Evolutionary conservation across 2,797 vertebrate species (phyloP), one percentile per base, ranked within the genome.

Genomic region (Scarus forsteni): DNA sequence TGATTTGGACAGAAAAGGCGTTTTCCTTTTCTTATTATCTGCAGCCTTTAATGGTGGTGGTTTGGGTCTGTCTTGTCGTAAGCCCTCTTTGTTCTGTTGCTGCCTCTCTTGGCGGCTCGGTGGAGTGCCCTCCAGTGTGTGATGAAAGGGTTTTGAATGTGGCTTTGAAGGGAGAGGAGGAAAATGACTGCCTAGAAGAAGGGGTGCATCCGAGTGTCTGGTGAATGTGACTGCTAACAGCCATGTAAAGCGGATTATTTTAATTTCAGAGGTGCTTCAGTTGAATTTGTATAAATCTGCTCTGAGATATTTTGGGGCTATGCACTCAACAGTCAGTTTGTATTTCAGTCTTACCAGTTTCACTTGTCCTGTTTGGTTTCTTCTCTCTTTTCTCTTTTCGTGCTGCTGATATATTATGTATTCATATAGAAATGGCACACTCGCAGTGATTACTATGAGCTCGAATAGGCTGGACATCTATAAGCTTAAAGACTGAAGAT

Each of bases 141-240:
- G 66, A 82, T 84, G 63, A 82, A 81, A 85, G 66, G 65, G 15
- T 75, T 61, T 49, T 68, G 61, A 58, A 67, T 54, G 38, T 68
- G 39, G 40, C 81, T 86, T 82, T 86, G 73, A 84, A 80, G 70
- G 59, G 69, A 60, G 72, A 75, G 45, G 43, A 76, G 70, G 39
- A 72, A 66, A 62, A 60, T 73, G 53, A 75, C 62, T 73, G 74
- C 69, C 55, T 68, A 60, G 66, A 51, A 54, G 52, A 56, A 18
- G 9, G 52, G 11, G 63, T 46, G 36, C 34, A 60, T 70, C 70
- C 7, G 48, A 77, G 61, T 60, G 46, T 70, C 58, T 2, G 0
- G 54, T 56, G 18, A 73, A 55, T 63, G 56, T 70, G 2, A 0
- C 58, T 48, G 49, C 50, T 77, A 67, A 83, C 78, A 54, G 60